Conservation (phyloP, 2,888 invertebrate genomes). For the Stictocephala bisonia region DNA sequence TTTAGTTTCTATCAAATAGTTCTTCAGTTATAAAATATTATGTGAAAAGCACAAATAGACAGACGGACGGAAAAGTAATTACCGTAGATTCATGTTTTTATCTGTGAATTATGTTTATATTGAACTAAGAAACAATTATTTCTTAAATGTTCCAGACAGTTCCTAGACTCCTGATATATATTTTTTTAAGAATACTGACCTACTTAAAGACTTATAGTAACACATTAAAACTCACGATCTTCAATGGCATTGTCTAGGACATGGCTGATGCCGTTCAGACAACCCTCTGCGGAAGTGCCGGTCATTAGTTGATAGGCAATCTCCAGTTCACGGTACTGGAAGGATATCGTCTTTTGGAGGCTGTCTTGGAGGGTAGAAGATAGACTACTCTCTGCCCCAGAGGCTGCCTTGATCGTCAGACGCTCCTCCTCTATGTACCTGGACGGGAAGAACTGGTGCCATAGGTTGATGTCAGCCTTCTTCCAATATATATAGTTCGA, state of each 20-base stretch:
- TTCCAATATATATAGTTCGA: slow-evolving; percentile 29
- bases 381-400: background rate
- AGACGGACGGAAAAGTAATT: no score
- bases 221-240: background rate
- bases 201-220: no score
- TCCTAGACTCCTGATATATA: no score
- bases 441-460: slow-evolving; percentile 28
- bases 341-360: background rate
- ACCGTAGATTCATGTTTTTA: no score
- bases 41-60: no score
- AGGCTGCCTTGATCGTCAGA: background rate
- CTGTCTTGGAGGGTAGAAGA: background rate
- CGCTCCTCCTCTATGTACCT: slow-evolving; percentile 4
- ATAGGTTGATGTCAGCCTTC: slow-evolving; percentile 12
- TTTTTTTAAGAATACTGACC: no score
- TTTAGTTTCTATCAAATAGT: no score
- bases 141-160: no score
- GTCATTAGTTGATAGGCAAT: slow-evolving; percentile 1
- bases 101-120: no score
- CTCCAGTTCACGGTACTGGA: slow-evolving; percentile 23
- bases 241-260: background rate
- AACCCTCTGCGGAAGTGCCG: slow-evolving; percentile 15
- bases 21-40: no score
- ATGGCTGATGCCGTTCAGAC: background rate
- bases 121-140: no score